A percentile compares a stretch with the other conserved stretches of the same genome.
Evolutionary conservation across 2,888 invertebrate genomes (phyloP).

Genomic region (Pammene aurita): DNA sequence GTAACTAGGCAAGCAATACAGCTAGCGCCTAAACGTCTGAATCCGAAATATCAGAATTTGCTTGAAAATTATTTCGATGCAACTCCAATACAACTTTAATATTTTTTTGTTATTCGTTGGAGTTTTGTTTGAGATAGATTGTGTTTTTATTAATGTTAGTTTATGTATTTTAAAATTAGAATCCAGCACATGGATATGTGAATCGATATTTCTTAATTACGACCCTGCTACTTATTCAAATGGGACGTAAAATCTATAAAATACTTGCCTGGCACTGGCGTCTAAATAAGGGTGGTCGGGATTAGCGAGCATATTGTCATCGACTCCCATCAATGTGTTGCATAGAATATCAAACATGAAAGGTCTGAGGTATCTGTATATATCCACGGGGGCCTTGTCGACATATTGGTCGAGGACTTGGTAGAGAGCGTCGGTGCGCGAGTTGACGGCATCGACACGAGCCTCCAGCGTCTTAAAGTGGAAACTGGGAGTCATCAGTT

Average conservation of each 20-base stretch:
- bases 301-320: constrained; percentile 47
- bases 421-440: constrained; percentile 48
- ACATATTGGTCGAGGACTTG: constrained; percentile 46
- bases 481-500: constrained; percentile 53
- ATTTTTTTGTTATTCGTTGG: too few species aligned
- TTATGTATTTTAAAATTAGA: too few species aligned
- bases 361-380: constrained; percentile 53
- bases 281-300: constrained; percentile 51
- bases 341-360: constrained; percentile 55
- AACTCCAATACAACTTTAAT: too few species aligned
- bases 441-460: constrained; percentile 48
- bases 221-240: too few species aligned
- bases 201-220: too few species aligned
- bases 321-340: constrained; percentile 52
- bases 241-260: background rate
- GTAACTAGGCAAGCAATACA: too few species aligned
- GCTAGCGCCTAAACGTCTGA: too few species aligned
- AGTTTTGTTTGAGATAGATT: too few species aligned
- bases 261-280: constrained; percentile 48
- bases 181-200: too few species aligned
- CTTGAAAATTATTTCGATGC: too few species aligned
- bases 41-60: too few species aligned
- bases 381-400: constrained; percentile 46
- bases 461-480: constrained; percentile 52
- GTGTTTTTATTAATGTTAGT: too few species aligned